phyloP scores from a whole-genome alignment of 1,140 invertebrate species.

The Protaetia brevitarsis region DNA sequence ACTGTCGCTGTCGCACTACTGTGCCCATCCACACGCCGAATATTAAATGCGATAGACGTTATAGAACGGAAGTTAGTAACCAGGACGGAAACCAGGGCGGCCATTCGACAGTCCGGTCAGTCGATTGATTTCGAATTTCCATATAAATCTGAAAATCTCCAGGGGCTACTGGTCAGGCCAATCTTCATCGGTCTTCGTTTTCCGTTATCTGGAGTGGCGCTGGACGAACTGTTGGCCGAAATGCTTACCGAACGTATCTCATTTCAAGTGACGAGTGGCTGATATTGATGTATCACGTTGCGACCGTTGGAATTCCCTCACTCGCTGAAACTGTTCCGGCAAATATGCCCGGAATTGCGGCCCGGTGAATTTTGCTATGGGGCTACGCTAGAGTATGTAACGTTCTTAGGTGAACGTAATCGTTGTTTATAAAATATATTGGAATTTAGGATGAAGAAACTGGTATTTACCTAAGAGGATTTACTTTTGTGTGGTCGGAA shows the following conservation, averaged over 20 bases:
- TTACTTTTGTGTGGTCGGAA: not conserved
- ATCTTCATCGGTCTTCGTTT: slow-evolving; percentile 30
- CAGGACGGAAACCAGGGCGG: slow-evolving; percentile 27
- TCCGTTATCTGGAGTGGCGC: slow-evolving; percentile 29
- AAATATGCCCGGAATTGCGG: not conserved
- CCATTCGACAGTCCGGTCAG: slow-evolving; percentile 34
- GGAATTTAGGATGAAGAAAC: not conserved
- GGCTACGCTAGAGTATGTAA: too few relatives aligned
- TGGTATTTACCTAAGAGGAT: not conserved
- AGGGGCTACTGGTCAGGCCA: slow-evolving; percentile 27
- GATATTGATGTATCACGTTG: not conserved
- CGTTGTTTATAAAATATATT: not conserved
- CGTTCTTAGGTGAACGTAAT: too few relatives aligned
- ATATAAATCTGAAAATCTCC: slow-evolving; percentile 42
- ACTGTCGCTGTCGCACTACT: not conserved
- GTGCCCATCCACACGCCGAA: not conserved
- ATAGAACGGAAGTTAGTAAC: not conserved
- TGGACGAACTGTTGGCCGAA: not conserved
- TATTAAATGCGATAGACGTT: not conserved
- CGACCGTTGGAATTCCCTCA: not conserved
- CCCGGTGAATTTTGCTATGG: not conserved
- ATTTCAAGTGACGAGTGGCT: not conserved
- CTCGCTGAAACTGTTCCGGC: not conserved
- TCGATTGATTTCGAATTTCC: slow-evolving; percentile 44
- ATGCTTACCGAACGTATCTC: not conserved